Conservation (phyloP, 1,140 invertebrate species). For the Sminthurides bifidus region DNA sequence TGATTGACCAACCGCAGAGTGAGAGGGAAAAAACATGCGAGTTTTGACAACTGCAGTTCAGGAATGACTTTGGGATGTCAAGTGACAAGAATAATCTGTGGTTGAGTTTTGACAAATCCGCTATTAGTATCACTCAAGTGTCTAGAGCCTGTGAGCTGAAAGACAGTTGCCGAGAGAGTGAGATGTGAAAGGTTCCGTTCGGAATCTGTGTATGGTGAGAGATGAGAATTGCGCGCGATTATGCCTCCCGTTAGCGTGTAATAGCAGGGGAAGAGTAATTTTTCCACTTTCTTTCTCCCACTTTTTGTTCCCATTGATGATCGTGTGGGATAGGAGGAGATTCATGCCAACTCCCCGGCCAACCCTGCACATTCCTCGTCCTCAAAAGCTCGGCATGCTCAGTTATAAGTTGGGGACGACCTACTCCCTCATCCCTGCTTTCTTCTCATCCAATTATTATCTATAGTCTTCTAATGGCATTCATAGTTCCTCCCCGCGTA, state of each 20-base stretch:
- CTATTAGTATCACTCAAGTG: no score
- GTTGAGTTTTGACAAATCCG: no score
- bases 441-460: constrained; percentile 22
- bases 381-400: constrained; percentile 25
- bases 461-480: constrained; percentile 19
- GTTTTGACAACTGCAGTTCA: background rate
- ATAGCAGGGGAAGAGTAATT: constrained; percentile 29
- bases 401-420: constrained; percentile 20
- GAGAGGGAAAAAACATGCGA: background rate
- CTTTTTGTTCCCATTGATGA: constrained; percentile 33
- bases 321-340: constrained; percentile 32
- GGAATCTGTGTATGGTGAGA: background rate
- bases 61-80: no score
- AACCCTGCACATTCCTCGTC: constrained; percentile 26
- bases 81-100: no score
- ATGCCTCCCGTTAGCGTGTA: constrained; percentile 28
- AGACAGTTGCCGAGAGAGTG: background rate
- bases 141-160: background rate
- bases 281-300: constrained; percentile 29
- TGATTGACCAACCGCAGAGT: no score
- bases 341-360: constrained; percentile 29
- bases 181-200: background rate
- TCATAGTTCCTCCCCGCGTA: constrained; percentile 14
- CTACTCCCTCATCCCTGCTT: constrained; percentile 17
- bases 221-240: constrained; percentile 23